These are phyloP conservation scores for Eristalinus aeneus DNA, from an alignment of 2,888 invertebrate genomes.

Conservation along the genomic window DNA sequence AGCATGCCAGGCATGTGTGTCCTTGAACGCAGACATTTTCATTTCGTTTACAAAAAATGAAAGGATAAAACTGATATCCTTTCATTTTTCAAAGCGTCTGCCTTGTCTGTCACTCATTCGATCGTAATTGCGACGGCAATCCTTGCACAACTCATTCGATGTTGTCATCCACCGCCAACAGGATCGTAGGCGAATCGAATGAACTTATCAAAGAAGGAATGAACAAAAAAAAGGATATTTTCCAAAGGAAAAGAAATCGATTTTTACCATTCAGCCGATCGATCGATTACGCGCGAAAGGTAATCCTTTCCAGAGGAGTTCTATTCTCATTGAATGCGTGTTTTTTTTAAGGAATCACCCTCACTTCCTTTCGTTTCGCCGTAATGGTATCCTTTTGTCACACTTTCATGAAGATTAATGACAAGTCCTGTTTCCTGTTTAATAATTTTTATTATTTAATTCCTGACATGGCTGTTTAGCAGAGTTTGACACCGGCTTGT, in stretches of 20 bases:
- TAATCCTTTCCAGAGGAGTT: constrained; percentile 31
- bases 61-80: constrained; percentile 65
- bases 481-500: constrained; percentile 40
- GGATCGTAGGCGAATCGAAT: constrained; percentile 69
- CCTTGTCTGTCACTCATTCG: constrained; percentile 32
- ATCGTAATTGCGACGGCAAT: constrained; percentile 47
- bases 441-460: constrained; percentile 65
- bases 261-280: constrained; percentile 15
- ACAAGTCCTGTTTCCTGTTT: constrained; percentile 67
- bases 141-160: constrained; percentile 13
- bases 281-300: constrained; percentile 58
- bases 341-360: constrained; percentile 41
- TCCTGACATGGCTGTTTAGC: constrained; percentile 57
- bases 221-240: constrained; percentile 4
- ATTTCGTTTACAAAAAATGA: constrained; percentile 2
- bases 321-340: neutral
- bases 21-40: constrained; percentile 60
- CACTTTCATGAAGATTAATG: constrained; percentile 68
- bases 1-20: constrained; percentile 63
- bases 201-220: constrained; percentile 51
- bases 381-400: constrained; percentile 67
- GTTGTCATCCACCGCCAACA: constrained; percentile 3
- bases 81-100: constrained; percentile 52
- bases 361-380: constrained; percentile 17
- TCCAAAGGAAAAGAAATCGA: constrained; percentile 7